Conservation (phyloP, 2,797 vertebrate genomes). For the Pangasius sanitwongsei region DNA sequence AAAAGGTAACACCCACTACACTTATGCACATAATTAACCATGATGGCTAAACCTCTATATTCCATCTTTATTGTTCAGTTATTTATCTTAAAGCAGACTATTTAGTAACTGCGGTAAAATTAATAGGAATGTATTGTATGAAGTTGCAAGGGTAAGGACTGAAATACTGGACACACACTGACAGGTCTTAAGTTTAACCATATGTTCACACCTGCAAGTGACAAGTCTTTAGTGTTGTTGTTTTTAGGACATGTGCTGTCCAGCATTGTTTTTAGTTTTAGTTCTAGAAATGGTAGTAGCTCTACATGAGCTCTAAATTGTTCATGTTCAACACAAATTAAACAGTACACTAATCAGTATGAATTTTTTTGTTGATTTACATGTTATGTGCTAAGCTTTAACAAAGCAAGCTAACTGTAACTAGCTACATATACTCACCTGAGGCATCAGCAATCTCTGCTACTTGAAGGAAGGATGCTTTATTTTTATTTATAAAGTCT, state of each 20-base stretch:
- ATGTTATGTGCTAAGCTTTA: not conserved
- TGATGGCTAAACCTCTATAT: not conserved
- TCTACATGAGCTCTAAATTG: too few species aligned
- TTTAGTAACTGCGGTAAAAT: not conserved
- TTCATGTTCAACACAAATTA: not conserved
- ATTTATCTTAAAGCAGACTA: not conserved
- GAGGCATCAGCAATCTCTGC: not conserved
- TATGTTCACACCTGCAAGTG: not conserved
- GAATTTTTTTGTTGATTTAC: not conserved
- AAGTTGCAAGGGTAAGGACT: not conserved
- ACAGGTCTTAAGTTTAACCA: not conserved
- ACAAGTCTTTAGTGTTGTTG: not conserved
- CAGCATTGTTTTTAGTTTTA: not conserved
- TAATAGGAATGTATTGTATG: not conserved
- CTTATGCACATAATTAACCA: slow-evolving; percentile 13
- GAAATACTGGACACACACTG: not conserved
- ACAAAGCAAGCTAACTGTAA: not conserved
- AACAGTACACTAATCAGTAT: not conserved
- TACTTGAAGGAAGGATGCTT: not conserved
- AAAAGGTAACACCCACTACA: slow-evolving; percentile 81
- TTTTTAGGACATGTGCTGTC: not conserved
- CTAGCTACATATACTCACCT: not conserved
- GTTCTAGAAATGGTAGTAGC: not conserved
- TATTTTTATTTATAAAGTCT: not conserved
- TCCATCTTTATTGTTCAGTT: not conserved